Percentiles rank a stretch among this genome's conserved stretches.
These are phyloP conservation scores for Siphamia tubifer DNA, from an alignment of 2,113 vertebrate genomes.

Conservation along the genomic window DNA sequence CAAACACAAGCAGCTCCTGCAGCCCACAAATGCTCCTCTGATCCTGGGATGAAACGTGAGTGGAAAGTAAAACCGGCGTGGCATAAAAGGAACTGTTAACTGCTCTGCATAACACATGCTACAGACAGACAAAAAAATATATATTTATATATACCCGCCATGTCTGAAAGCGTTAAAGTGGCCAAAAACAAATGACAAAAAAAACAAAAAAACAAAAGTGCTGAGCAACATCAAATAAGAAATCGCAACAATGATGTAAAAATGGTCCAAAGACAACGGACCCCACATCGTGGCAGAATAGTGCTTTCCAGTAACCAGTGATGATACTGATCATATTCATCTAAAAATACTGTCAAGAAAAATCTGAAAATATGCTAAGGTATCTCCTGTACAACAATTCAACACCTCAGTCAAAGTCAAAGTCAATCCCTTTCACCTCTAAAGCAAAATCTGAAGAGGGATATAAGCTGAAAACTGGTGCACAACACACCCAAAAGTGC, in stretches of 20 bases:
- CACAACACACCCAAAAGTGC: conserved; percentile 47
- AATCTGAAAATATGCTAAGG: no score
- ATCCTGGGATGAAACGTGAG: conserved; percentile 82
- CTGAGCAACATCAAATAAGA: background rate
- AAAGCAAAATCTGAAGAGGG: background rate
- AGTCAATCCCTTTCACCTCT: background rate
- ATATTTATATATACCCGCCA: background rate
- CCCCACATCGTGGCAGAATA: conserved; percentile 17
- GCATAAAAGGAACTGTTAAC: conserved; percentile 64
- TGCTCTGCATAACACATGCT: conserved; percentile 48
- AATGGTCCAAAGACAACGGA: conserved; percentile 24
- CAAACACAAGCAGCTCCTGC: conserved; percentile 56
- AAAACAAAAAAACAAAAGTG: background rate
- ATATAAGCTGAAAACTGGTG: conserved; percentile 21
- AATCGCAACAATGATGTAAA: background rate
- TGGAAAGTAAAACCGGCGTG: conserved; percentile 76
- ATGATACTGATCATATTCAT: background rate
- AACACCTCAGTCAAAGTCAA: background rate
- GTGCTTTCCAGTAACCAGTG: conserved; percentile 12
- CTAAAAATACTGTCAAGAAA: background rate
- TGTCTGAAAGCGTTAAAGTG: background rate
- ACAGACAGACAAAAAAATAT: conserved; percentile 7
- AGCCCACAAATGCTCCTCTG: conserved; percentile 72
- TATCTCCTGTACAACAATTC: background rate
- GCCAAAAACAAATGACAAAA: background rate